Base-by-base conservation (phyloP, 2,888 invertebrate genomes). In the Chromoteleia sp. region DNA sequence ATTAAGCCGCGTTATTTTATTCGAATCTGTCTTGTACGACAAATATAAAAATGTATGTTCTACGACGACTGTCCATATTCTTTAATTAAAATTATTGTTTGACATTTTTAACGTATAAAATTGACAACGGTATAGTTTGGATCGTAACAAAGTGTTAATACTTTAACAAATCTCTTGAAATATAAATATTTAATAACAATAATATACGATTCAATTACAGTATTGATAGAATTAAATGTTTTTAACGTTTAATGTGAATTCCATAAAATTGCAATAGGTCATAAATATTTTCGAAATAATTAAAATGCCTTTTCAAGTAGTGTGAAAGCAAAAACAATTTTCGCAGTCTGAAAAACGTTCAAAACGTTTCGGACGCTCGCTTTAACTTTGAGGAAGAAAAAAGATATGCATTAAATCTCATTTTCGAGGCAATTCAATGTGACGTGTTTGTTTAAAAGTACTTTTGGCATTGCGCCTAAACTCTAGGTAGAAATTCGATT, bases 1-100 rank as follows among this genome's bases (percentile, higher is more conserved):
- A 88, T 88, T 86, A 86, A 86, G 83, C 82, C 83, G 75, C 81
- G 83, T 80, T 85, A 84, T 82, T 84, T 71, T 82, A 81, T 85
- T 84, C 67, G 54, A 83, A 84, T 84, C 33, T 21, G 25, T 33
- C 54, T 56, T 14, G 12, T 25, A 10, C 8, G 12, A 17, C 45
- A n/a, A 8, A 56, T 14, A 59, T 59, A 54, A 73, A 63, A 52
- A 52, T 45, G 5, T 21, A 45, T 19, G 33, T 45, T 39, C 19
- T 5, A 7, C 10, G 21, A 29, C n/a, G 25, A 17, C 29, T 43
- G 1, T 5, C 4, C 6, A 10, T 39, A 1, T 4, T 8, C n/a
- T 39, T 12, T n/a, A n/a, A 39, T 39, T 39, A 1, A 39, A 12
- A 12, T 39, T 14, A 39, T 39, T 39, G 2, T 12, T 2, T 3